Evolutionary conservation across 1,140 invertebrate genomes (phyloP).

Genomic region (Heterodera schachtii): DNA sequence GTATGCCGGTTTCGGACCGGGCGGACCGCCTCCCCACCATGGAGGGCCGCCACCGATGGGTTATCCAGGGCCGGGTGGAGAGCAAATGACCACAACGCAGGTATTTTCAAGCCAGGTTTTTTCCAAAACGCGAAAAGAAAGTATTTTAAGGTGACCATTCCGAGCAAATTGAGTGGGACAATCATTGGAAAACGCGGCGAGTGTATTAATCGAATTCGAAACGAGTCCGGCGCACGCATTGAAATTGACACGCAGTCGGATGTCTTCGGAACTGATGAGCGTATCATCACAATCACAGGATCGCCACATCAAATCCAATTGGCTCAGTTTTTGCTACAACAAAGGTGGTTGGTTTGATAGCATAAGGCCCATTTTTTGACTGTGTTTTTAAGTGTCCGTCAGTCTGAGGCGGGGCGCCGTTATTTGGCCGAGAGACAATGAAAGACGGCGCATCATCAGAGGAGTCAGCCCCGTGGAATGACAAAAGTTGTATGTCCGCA

Average conservation of each 20-base stretch:
- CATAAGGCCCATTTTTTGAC: background rate
- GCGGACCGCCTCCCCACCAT: slow-evolving; percentile 17
- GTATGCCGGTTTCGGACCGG: slow-evolving; percentile 22
- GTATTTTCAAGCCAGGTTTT: background rate
- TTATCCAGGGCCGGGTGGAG: slow-evolving; percentile 20
- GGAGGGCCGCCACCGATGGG: slow-evolving; percentile 28
- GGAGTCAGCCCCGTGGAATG: too few relatives aligned
- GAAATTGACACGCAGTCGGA: slow-evolving; percentile 39
- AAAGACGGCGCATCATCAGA: background rate
- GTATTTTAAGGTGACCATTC: slow-evolving; percentile 53
- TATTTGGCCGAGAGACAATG: slow-evolving; percentile 32
- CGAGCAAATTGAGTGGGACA: slow-evolving; percentile 50
- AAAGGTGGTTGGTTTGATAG: slow-evolving; percentile 11
- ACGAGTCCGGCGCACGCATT: slow-evolving; percentile 52
- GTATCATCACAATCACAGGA: slow-evolving; percentile 40
- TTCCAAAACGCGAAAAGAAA: background rate
- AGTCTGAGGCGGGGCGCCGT: slow-evolving; percentile 29
- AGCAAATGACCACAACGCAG: slow-evolving; percentile 40
- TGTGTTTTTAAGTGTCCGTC: slow-evolving; percentile 22
- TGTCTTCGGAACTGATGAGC: slow-evolving; percentile 30
- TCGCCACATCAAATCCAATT: slow-evolving; percentile 33
- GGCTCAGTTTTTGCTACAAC: slow-evolving; percentile 38
- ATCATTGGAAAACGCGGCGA: slow-evolving; percentile 50
- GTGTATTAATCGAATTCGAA: slow-evolving; percentile 52
- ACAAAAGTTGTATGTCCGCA: too few relatives aligned